phyloP scores from a whole-genome alignment of 2,888 invertebrate species.

The Apoda limacodes region DNA sequence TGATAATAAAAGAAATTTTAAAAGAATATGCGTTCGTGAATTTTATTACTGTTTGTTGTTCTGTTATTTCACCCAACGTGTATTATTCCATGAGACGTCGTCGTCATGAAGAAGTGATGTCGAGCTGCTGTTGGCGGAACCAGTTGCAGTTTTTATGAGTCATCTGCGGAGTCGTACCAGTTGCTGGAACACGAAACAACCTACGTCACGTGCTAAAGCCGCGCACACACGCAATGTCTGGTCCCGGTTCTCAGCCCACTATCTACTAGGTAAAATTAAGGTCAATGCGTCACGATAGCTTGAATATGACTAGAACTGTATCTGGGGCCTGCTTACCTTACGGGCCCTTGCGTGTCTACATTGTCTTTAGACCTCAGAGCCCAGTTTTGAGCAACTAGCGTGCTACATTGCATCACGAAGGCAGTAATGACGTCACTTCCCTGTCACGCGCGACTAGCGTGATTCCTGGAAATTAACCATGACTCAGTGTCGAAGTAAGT shows the following conservation, averaged over 20 bases:
- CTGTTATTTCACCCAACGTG: conserved; percentile 57
- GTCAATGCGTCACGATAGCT: conserved; percentile 39
- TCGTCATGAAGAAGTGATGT: conserved; percentile 38
- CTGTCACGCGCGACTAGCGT: too few relatives aligned
- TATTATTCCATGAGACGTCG: conserved; percentile 68
- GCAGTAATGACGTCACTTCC: too few relatives aligned
- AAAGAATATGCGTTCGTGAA: conserved; percentile 35
- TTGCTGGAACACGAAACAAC: conserved; percentile 27
- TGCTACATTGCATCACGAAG: too few relatives aligned
- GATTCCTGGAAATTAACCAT: too few relatives aligned
- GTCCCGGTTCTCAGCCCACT: conserved; percentile 62
- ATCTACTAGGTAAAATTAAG: conserved; percentile 53
- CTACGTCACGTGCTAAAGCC: conserved; percentile 28
- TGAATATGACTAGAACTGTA: conserved; percentile 22
- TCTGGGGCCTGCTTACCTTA: conserved; percentile 31
- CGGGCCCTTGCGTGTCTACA: conserved; percentile 43
- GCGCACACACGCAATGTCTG: conserved; percentile 36
- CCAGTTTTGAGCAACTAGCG: conserved; percentile 23
- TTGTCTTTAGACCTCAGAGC: conserved; percentile 52
- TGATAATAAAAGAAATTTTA: conserved; percentile 52
- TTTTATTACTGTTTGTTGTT: conserved; percentile 37
- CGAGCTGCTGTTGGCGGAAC: conserved; percentile 36
- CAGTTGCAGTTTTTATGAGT: too few relatives aligned
- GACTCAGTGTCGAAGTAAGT: too few relatives aligned
- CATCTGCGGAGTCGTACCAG: conserved; percentile 19